A percentile compares a stretch with the other conserved stretches of the same genome.
phyloP scores from a whole-genome alignment of 2,888 invertebrate species.

The Auanema sp. region DNA sequence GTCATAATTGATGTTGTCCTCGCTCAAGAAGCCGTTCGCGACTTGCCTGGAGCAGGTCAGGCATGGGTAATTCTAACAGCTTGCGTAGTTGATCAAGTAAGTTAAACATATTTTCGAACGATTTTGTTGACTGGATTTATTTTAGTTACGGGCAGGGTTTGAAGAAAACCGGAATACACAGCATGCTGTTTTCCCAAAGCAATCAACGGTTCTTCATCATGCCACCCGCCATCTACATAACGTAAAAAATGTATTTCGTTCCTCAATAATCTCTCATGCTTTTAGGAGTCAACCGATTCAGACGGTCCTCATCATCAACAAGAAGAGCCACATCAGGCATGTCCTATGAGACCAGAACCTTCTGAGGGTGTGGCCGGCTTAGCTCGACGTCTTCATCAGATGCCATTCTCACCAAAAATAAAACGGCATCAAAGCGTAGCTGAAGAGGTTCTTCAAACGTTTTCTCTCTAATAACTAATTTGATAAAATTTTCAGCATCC shows the following conservation, averaged over 20 bases:
- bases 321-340: neutral
- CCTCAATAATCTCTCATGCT: neutral
- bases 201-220: conserved; percentile 48
- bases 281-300: conserved; percentile 13
- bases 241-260: no score
- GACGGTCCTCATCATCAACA: conserved; percentile 4
- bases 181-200: conserved; percentile 33
- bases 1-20: conserved; percentile 61
- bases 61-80: conserved; percentile 63
- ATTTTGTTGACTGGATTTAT: neutral
- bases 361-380: conserved; percentile 5
- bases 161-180: conserved; percentile 42
- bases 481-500: conserved; percentile 8
- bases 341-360: no score
- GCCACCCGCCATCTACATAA: conserved; percentile 36
- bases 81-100: conserved; percentile 60
- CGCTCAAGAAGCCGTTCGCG: conserved; percentile 58
- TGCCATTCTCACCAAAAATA: conserved; percentile 16
- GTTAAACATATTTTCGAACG: conserved; percentile 2
- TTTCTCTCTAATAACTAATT: conserved; percentile 3
- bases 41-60: conserved; percentile 62
- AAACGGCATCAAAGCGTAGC: conserved; percentile 17
- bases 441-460: conserved; percentile 11
- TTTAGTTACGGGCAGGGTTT: conserved; percentile 55
- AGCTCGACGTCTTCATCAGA: conserved; percentile 7